Base-by-base conservation (phyloP, 2,888 invertebrate genomes). In the Blastobasis lacticolella region DNA sequence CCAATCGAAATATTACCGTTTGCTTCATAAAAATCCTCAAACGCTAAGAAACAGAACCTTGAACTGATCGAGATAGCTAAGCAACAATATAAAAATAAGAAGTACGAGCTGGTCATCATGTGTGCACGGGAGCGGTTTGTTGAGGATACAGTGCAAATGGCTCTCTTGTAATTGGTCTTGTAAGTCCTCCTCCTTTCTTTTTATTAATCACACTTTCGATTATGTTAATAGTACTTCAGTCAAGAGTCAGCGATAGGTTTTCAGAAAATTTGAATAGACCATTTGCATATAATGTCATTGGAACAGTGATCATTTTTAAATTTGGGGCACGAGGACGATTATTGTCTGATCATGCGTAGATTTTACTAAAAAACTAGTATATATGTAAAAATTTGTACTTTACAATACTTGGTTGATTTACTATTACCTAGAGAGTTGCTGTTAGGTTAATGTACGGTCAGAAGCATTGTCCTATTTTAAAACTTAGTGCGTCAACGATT, bases 81-180 rank as follows among this genome's bases (percentile, higher is more conserved):
- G n/a, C n/a, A 46, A 46, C 6, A 46, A 46, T 38, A 46, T 46
- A 38, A 37, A 46, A 23, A 46, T 6, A 46, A 46, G 10, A 46
- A 46, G 38, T 46, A 38, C 37, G 46, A 46, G 23, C 37, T 49
- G 10, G 37, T 43, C 10, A 49, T 49, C 10, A 49, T 49, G 49
- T 49, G 49, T 40, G 42, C 49, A n/a, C 43, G 49, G 9, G 5
- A 43, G 40, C 49, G 49, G 40, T 49, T 49, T 37, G 43, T 43
- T 40, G 49, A 49, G 23, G 49, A 43, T 36, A 5, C 37, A 49
- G 49, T 49, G 10, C 43, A 49, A 49, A 43, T 49, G 49, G 49
- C 49, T 10, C 49, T 49, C 43, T 10, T 43, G 5, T 49, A 36
- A 49, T 49, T 50, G 41, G 48, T n/a, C n/a, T n/a, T n/a, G 46